These are phyloP conservation scores for Atta cephalotes DNA, from an alignment of 1,140 invertebrate genomes.

Conservation along the genomic window DNA sequence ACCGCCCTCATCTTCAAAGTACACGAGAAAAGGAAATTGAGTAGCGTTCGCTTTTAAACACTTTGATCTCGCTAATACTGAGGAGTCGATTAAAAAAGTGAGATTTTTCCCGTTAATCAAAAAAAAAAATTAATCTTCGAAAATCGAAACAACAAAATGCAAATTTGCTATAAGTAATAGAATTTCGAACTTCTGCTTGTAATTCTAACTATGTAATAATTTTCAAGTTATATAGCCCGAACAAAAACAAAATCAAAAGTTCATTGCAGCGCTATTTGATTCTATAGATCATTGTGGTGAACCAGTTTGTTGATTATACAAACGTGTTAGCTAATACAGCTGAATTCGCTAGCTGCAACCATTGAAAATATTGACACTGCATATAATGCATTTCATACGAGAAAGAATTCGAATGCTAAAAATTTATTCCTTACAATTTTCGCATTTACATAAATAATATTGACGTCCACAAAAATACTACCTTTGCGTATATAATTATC, in stretches of 20 bases:
- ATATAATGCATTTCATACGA: background rate
- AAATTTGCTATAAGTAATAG: background rate
- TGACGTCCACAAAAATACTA: background rate
- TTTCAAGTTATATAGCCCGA: slow-evolving; percentile 44
- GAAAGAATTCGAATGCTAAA: background rate
- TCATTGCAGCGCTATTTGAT: slow-evolving; percentile 71
- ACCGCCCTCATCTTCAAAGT: slow-evolving; percentile 19
- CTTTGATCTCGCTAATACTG: slow-evolving; percentile 16
- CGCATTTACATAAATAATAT: background rate
- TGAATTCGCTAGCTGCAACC: background rate
- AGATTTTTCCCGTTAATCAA: background rate
- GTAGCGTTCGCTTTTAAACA: slow-evolving; percentile 5
- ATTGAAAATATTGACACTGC: background rate
- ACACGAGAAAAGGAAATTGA: slow-evolving; percentile 30
- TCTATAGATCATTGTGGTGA: slow-evolving; percentile 49
- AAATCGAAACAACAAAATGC: background rate
- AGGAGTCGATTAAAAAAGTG: background rate
- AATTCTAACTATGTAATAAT: slow-evolving; percentile 17
- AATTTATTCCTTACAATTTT: background rate
- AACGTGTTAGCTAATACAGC: background rate
- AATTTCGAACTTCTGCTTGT: background rate
- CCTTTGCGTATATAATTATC: background rate
- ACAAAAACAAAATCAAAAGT: slow-evolving; percentile 75
- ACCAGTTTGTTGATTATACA: background rate
- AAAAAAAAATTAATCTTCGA: background rate